phyloP scores from a whole-genome alignment of 2,113 vertebrate species.

The Drymodes brunneopygia region DNA sequence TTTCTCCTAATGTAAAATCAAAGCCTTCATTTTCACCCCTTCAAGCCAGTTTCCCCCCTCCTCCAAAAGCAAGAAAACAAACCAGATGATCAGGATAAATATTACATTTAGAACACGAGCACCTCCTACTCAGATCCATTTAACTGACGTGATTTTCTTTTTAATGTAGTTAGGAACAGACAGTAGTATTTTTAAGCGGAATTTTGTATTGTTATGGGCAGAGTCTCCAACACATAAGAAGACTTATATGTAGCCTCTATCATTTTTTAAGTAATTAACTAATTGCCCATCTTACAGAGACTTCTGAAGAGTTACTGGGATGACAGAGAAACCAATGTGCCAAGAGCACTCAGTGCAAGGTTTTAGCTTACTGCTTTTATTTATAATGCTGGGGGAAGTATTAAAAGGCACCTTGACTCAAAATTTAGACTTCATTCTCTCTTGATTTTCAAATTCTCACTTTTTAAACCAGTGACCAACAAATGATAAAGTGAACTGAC shows the following conservation, averaged over 20 bases:
- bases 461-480: background rate
- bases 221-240: background rate
- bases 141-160: background rate
- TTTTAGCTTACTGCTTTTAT: background rate
- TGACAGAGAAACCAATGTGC: accelerated
- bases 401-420: background rate
- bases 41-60: background rate
- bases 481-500: background rate
- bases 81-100: background rate
- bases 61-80: background rate
- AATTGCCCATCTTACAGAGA: background rate
- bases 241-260: background rate
- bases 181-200: background rate
- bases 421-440: background rate
- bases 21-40: background rate
- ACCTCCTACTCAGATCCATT: background rate
- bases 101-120: background rate
- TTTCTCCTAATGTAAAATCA: background rate
- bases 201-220: background rate
- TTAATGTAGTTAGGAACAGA: background rate
- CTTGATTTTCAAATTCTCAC: background rate
- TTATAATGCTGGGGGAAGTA: background rate
- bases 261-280: background rate
- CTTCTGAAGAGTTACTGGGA: background rate
- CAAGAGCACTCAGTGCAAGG: background rate